Conservation (phyloP, 2,797 vertebrate species). For the Anniella stebbinsi region DNA sequence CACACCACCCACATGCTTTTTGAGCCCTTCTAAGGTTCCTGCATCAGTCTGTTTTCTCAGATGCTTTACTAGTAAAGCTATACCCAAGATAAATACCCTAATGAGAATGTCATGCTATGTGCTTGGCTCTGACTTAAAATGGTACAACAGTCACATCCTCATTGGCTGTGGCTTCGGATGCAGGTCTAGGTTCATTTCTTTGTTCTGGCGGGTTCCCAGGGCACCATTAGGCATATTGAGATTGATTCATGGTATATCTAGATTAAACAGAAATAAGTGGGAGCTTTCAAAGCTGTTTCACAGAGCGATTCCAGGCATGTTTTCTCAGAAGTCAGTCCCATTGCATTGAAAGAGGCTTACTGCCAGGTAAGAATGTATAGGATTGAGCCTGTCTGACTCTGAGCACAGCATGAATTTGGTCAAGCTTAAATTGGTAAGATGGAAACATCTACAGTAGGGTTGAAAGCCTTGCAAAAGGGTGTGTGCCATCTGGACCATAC, state of each 20-base stretch:
- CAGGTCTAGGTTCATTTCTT: neutral
- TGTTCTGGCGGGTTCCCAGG: neutral
- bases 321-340: neutral
- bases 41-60: conserved; percentile 1
- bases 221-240: neutral
- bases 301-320: neutral
- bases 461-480: neutral
- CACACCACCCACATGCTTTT: neutral
- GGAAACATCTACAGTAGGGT: neutral
- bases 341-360: neutral
- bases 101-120: neutral
- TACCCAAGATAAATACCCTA: conserved; percentile 4
- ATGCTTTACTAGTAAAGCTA: conserved; percentile 9
- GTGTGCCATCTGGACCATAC: neutral
- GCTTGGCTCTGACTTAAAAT: neutral
- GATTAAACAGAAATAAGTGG: neutral
- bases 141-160: neutral
- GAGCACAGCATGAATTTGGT: neutral
- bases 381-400: neutral
- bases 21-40: neutral
- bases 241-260: neutral
- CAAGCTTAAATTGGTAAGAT: neutral
- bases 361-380: neutral
- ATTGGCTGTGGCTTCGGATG: neutral
- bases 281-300: neutral